Base-by-base conservation (phyloP, 1,140 invertebrate species). In the Idris sp. region DNA sequence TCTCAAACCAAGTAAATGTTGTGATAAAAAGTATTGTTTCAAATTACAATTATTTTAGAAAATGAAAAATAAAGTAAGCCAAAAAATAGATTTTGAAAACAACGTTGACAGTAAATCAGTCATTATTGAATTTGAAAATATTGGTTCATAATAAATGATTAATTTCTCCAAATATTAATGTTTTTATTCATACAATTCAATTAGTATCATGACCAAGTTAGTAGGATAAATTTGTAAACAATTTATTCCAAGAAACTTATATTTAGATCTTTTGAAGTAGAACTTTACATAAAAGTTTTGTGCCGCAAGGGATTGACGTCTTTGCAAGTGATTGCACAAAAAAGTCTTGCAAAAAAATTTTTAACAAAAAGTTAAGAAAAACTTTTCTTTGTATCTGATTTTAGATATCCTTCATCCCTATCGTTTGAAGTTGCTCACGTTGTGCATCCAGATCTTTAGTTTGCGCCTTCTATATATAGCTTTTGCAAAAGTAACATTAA, bases 231-330 rank as follows among this genome's bases (percentile, higher is more conserved):
- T 35, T 35, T 35, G 4, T 35, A 35, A 35, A 35, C 31, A 10
- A 4, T 35, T 35, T 35, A 35, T 35, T 10, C 13, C 9, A 1
- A 3, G 31, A 10, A 35, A 35, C 10, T 35, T 10, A 7, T 4
- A 4, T 22, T 6, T 11, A 10, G n/a, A n/a, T n/a, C n/a, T n/a
- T n/a, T n/a, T n/a, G n/a, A n/a, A n/a, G n/a, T n/a, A n/a, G n/a
- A n/a, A n/a, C n/a, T n/a, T n/a, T n/a, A 4, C 13, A 7, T 35
- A 10, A 35, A 81, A 81, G 76, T 80, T 79, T 80, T 73, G 79
- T 72, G 69, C 64, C 67, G 73, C 62, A 69, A 71, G 77, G 77
- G 69, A 80, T 79, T 76, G 65, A 68, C 54, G 51, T 81, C 71
- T 74, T 54, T 62, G 78, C 71, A 67, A 46, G 78, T 67, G 73